Conservation (phyloP, 2,888 invertebrate species). For the Platycnemis pennipes region DNA sequence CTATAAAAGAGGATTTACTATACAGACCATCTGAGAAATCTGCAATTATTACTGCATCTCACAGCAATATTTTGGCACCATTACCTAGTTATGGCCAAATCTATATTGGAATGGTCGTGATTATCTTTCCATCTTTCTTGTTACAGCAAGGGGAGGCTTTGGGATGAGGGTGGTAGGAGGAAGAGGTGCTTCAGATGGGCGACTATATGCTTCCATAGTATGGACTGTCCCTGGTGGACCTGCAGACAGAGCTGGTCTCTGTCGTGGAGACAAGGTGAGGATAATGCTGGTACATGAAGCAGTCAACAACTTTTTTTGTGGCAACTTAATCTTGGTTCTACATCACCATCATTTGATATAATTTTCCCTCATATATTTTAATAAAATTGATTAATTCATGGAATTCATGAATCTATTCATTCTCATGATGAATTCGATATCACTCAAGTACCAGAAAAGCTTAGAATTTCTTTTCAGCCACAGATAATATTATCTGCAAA, state of each 20-base stretch:
- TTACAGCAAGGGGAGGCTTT: slow-evolving; percentile 89
- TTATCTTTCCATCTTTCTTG: slow-evolving; percentile 17
- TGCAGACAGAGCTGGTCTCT: slow-evolving; percentile 93
- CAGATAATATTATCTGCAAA: too few relatives aligned
- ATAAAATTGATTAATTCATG: neutral
- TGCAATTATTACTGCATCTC: too few relatives aligned
- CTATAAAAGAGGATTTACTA: too few relatives aligned
- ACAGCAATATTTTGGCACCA: too few relatives aligned
- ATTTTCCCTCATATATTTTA: neutral
- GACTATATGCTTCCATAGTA: slow-evolving; percentile 93
- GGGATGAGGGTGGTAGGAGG: slow-evolving; percentile 98
- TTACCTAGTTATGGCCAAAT: too few relatives aligned
- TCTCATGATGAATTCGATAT: too few relatives aligned
- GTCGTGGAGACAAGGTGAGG: slow-evolving; percentile 92
- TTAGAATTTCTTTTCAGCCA: too few relatives aligned
- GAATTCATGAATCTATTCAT: neutral
- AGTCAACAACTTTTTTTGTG: neutral
- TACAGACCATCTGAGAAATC: too few relatives aligned
- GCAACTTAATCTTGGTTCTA: neutral
- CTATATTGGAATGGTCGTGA: too few relatives aligned
- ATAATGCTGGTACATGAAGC: slow-evolving; percentile 70
- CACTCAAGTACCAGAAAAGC: too few relatives aligned
- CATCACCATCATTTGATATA: neutral
- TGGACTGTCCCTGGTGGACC: slow-evolving; percentile 96
- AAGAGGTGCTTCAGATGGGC: slow-evolving; percentile 91